Conservation (phyloP, 30 jellyfish, hydroid and myxozoan species). For the Turritopsis rubra region DNA sequence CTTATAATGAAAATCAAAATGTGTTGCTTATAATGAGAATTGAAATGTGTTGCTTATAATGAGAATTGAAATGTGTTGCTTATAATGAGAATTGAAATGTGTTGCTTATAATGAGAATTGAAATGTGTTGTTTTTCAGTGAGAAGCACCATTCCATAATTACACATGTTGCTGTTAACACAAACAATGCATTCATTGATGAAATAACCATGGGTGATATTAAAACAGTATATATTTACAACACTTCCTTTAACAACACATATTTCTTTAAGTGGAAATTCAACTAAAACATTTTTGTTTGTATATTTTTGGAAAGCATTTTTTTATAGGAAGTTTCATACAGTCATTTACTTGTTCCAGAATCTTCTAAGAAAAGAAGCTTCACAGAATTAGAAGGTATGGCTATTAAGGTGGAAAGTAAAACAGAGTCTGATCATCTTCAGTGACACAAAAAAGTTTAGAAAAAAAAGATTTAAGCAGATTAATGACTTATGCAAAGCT, state of each 20-base stretch:
- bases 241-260: neutral
- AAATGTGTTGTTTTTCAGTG: constrained; percentile 17
- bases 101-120: neutral
- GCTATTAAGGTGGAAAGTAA: constrained; percentile 6
- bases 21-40: too few relatives aligned
- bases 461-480: too few relatives aligned
- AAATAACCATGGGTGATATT: constrained; percentile 56
- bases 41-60: too few relatives aligned
- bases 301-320: neutral
- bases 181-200: constrained; percentile 41
- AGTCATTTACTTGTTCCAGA: constrained; percentile 78
- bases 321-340: constrained; percentile 58
- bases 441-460: too few relatives aligned
- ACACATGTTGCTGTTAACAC: constrained; percentile 10
- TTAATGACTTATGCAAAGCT: too few relatives aligned
- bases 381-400: constrained; percentile 1
- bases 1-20: too few relatives aligned
- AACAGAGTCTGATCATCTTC: too few relatives aligned
- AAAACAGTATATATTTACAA: constrained; percentile 24
- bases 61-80: too few relatives aligned
- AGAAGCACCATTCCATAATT: constrained; percentile 17
- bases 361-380: neutral
- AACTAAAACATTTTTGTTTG: neutral
- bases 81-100: neutral
- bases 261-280: neutral